Evolutionary conservation across 2,113 vertebrate species (phyloP), one percentile per base, ranked within the genome.

Genomic region (Procavia capensis): DNA sequence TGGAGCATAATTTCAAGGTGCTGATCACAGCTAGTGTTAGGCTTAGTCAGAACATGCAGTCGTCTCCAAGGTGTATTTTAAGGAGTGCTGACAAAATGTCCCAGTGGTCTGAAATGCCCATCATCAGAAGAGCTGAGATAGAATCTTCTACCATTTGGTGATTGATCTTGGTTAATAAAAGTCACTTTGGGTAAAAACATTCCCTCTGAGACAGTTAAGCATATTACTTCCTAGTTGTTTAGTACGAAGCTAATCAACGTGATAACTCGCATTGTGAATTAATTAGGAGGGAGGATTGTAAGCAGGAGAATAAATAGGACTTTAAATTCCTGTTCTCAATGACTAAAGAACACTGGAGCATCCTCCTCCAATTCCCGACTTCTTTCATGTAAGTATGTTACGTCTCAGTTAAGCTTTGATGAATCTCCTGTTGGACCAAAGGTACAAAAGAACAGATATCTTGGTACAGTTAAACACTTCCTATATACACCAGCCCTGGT

Each of bases 351-450:
- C 7, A 19, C 2, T 64, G 41, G 36, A 6, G 50, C 68, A 74
- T 89, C 50, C 24, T 93, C 57, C 29, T 27, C 36, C 19, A 47
- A 61, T 41, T 64, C 31, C 16, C 74, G 6, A 9, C 54, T 78
- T 41, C 3, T 90, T 3, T 95, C 41, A 27, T 61, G 10, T 93
- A 84, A 66, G 45, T 79, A 22, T 80, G 13, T 14, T 57, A 68
- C 72, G 34, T 87, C 88, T 95, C 82, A 79, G 1, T 79, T 90
- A 90, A 90, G 31, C 72, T 79, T 80, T 88, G n/a, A 85, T 87
- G 34, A 59, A 66, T 76, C 25, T 90, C 39, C 57, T 84, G 11
- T 78, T 88, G 45, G 20, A 95, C 61, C 47, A 63, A 45, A 16
- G 39, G 27, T 54, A 90, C 3, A 19, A 72, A 90, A 94, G 41